These are phyloP conservation scores for Tupaia tana DNA, from an alignment of 2,113 vertebrate species.

Conservation along the genomic window DNA sequence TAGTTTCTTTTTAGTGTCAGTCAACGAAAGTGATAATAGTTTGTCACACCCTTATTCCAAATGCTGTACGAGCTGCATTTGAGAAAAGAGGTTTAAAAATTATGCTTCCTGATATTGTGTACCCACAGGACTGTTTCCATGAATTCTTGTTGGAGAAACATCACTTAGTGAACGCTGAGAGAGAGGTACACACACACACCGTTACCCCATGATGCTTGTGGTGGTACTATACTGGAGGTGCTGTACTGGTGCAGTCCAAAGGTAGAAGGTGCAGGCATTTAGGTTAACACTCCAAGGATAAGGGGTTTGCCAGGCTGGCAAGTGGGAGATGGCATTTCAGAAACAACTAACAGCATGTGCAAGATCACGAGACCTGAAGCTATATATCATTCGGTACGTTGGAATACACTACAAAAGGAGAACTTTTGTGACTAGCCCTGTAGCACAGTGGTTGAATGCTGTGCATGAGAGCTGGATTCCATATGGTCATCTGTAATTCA, in stretches of 20 bases:
- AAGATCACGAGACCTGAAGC: not conserved
- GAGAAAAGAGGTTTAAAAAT: not conserved
- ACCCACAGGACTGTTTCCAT: not conserved
- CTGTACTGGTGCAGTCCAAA: no score
- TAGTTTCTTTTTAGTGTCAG: not conserved
- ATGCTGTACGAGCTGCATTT: not conserved
- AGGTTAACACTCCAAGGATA: not conserved
- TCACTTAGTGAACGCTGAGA: not conserved
- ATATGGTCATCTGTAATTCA: no score
- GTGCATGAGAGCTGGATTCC: no score
- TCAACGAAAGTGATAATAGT: not conserved
- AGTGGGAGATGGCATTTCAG: not conserved
- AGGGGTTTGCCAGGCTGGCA: not conserved
- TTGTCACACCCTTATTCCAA: not conserved
- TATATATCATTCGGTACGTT: fast-evolving
- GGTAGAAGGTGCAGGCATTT: not conserved
- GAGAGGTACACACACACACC: not conserved
- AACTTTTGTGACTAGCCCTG: not conserved
- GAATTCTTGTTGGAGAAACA: not conserved
- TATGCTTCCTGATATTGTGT: not conserved
- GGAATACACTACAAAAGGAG: not conserved
- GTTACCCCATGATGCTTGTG: no score
- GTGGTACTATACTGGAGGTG: not conserved
- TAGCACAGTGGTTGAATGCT: no score
- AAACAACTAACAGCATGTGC: not conserved